phyloP scores from a whole-genome alignment of 1,140 invertebrate species.

The Phocides pigmalion region DNA sequence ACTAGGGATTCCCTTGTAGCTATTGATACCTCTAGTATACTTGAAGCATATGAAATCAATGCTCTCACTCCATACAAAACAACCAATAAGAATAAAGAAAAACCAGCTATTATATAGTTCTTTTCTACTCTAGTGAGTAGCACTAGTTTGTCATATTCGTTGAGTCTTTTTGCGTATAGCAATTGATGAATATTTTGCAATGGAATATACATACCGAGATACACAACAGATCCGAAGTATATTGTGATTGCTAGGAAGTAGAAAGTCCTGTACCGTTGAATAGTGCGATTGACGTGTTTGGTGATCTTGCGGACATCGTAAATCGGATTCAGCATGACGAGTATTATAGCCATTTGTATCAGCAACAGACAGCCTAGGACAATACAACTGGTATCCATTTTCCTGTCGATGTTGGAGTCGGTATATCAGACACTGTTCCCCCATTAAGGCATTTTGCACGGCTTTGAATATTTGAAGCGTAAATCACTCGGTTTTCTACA shows the following conservation, averaged over 20 bases:
- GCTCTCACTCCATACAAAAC: slow-evolving; percentile 57
- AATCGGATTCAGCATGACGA: slow-evolving; percentile 62
- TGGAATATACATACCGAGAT: slow-evolving; percentile 64
- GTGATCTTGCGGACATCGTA: slow-evolving; percentile 60
- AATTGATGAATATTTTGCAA: slow-evolving; percentile 51
- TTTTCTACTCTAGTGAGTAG: slow-evolving; percentile 57
- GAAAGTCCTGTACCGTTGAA: slow-evolving; percentile 43
- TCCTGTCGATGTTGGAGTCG: slow-evolving; percentile 26
- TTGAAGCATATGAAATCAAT: slow-evolving; percentile 57
- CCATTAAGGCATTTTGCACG: slow-evolving; percentile 30
- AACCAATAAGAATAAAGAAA: slow-evolving; percentile 64
- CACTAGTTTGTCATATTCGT: slow-evolving; percentile 56
- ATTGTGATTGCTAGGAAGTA: slow-evolving; percentile 39
- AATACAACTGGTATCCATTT: slow-evolving; percentile 62
- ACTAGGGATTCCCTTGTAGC: slow-evolving; percentile 29
- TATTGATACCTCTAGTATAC: slow-evolving; percentile 44
- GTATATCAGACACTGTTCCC: slow-evolving; percentile 25
- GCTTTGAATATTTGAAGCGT: slow-evolving; percentile 31
- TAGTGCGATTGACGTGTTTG: slow-evolving; percentile 43
- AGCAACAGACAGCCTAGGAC: slow-evolving; percentile 54
- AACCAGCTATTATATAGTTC: slow-evolving; percentile 66
- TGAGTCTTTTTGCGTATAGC: slow-evolving; percentile 39
- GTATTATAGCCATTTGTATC: slow-evolving; percentile 61
- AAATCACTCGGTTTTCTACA: slow-evolving; percentile 19
- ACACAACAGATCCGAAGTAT: slow-evolving; percentile 58